Evolutionary conservation across 2,113 vertebrate species (phyloP).

Genomic region (Furnarius figulus): DNA sequence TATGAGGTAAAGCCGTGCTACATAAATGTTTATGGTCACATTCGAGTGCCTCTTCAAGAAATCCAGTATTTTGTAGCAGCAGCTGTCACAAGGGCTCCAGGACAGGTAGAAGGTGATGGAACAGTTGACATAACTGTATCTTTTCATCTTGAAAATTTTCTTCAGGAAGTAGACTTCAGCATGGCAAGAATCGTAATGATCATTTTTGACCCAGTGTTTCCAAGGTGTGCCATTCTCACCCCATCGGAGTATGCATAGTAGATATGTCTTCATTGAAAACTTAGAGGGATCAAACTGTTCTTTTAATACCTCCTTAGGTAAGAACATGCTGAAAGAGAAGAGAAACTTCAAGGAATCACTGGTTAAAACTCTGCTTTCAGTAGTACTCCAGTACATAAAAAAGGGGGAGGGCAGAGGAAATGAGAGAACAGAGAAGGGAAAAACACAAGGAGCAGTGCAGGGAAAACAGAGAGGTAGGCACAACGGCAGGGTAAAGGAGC

Average conservation of each 20-base stretch:
- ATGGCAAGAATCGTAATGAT: accelerated
- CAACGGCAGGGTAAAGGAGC: neutral
- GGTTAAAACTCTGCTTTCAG: neutral
- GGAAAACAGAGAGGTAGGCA: neutral
- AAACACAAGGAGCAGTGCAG: neutral
- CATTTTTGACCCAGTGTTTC: neutral
- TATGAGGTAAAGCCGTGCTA: neutral
- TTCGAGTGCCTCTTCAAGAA: neutral
- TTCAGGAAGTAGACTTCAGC: neutral
- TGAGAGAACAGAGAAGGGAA: neutral
- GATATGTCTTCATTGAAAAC: accelerated
- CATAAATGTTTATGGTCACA: accelerated
- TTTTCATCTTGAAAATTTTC: neutral
- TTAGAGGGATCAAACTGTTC: accelerated
- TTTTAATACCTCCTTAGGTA: neutral
- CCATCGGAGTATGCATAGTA: neutral
- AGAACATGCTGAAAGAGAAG: conserved; percentile 15
- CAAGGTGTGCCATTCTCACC: accelerated
- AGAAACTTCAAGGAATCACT: neutral
- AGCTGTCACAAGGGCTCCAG: accelerated
- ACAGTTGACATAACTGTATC: neutral
- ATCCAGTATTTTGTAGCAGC: accelerated
- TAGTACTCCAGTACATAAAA: neutral
- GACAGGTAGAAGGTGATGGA: neutral
- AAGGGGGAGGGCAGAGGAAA: neutral